These are phyloP conservation scores for Samia ricini DNA, from an alignment of 1,140 invertebrate species.

Conservation along the genomic window DNA sequence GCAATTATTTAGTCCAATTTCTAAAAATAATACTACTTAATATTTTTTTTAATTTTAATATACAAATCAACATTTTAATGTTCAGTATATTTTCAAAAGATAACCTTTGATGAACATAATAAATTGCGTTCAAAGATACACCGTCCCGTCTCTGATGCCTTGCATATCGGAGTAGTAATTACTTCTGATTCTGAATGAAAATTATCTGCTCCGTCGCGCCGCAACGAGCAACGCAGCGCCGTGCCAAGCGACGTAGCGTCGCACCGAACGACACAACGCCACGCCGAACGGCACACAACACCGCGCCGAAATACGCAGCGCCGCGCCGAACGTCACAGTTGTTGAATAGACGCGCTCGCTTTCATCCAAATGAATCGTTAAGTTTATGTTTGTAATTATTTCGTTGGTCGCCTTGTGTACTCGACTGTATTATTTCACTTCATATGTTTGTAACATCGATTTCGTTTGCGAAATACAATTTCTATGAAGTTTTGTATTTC, in stretches of 20 bases:
- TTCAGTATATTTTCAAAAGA: too few relatives aligned
- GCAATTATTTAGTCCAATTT: too few relatives aligned
- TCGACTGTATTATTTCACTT: not conserved
- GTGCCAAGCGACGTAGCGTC: too few relatives aligned
- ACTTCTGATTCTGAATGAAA: conserved; percentile 31
- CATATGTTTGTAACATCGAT: not conserved
- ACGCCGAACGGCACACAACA: too few relatives aligned
- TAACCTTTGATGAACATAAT: too few relatives aligned
- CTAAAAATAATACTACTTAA: too few relatives aligned
- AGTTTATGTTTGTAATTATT: conserved; percentile 8
- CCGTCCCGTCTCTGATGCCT: conserved; percentile 9
- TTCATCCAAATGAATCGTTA: conserved; percentile 14
- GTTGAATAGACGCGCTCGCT: conserved; percentile 18
- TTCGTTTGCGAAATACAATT: not conserved
- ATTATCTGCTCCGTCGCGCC: conserved; percentile 17
- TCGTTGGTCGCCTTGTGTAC: not conserved
- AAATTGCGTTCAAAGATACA: conserved; percentile 12
- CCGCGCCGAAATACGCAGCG: not conserved
- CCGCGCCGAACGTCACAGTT: conserved; percentile 5
- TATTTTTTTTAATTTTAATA: too few relatives aligned
- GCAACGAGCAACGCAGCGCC: not conserved
- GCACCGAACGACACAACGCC: not conserved
- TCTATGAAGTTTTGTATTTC: too few relatives aligned
- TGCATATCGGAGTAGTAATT: conserved; percentile 31
- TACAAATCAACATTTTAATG: too few relatives aligned